These are phyloP conservation scores for Leptoteleia sp. DNA, from an alignment of 1,140 invertebrate genomes.

Conservation along the genomic window DNA sequence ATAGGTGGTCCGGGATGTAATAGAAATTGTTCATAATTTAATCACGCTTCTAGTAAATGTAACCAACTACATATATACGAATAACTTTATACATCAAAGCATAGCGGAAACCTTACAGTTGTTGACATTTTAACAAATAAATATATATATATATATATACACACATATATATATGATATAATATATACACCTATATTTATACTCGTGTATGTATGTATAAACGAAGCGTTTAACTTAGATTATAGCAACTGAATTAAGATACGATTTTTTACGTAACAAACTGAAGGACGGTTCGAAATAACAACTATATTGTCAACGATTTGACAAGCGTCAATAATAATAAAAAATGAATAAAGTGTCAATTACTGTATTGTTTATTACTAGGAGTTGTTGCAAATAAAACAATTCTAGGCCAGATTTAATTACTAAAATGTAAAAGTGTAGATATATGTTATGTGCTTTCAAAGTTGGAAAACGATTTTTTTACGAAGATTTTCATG, in stretches of 20 bases:
- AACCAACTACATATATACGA: constrained; percentile 16
- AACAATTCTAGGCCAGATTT: constrained; percentile 10
- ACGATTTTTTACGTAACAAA: constrained; percentile 51
- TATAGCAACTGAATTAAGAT: constrained; percentile 39
- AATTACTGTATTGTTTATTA: constrained; percentile 66
- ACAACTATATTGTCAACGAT: constrained; percentile 24
- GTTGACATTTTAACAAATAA: constrained; percentile 63
- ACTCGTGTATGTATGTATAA: constrained; percentile 54
- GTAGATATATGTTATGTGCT: constrained; percentile 31
- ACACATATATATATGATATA: not conserved
- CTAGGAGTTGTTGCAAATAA: constrained; percentile 31
- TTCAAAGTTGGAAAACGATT: constrained; percentile 32
- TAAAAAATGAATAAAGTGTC: constrained; percentile 60
- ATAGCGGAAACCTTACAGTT: constrained; percentile 61
- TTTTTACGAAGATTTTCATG: not conserved
- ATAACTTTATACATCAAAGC: constrained; percentile 38
- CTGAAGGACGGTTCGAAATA: constrained; percentile 15
- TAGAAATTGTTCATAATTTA: constrained; percentile 32
- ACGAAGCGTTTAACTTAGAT: constrained; percentile 36
- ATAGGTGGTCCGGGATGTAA: constrained; percentile 76
- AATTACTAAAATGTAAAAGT: constrained; percentile 20
- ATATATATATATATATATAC: constrained; percentile 31
- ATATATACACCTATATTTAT: constrained; percentile 51
- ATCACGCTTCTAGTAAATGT: constrained; percentile 46
- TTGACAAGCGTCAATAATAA: constrained; percentile 47